These are phyloP conservation scores for Baryphthengus martii DNA, from an alignment of 2,113 vertebrate species.

Conservation along the genomic window DNA sequence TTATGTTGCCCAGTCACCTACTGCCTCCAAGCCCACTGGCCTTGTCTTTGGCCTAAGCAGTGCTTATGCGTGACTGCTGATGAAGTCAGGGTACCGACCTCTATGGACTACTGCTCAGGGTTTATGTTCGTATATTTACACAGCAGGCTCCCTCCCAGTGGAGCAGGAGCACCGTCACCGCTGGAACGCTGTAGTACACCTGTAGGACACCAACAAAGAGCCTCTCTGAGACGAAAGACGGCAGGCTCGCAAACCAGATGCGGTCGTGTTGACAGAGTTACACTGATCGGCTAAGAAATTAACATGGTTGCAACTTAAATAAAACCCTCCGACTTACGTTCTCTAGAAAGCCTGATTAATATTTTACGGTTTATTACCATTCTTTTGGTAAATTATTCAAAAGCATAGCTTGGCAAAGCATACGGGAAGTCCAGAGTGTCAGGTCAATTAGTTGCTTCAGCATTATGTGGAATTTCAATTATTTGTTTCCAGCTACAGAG, in stretches of 20 bases:
- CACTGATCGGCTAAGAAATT: constrained; percentile 19
- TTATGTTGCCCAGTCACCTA: not conserved
- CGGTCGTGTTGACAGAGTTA: not conserved
- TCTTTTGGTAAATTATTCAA: constrained; percentile 65
- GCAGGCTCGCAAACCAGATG: not conserved
- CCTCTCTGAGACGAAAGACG: not conserved
- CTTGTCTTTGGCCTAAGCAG: not conserved
- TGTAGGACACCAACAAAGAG: not conserved
- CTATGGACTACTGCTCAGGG: not conserved
- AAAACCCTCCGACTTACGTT: not conserved
- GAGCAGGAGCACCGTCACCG: not conserved
- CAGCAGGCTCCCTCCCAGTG: not conserved
- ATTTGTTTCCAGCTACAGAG: not conserved
- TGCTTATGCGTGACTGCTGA: not conserved
- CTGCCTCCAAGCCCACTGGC: not conserved
- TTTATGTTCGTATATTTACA: not conserved
- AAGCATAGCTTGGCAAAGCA: not conserved
- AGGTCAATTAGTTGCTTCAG: constrained; percentile 59
- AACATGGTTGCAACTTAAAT: not conserved
- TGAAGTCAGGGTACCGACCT: not conserved
- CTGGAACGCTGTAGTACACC: not conserved
- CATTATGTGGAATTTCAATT: constrained; percentile 16
- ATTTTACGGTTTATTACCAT: constrained; percentile 63
- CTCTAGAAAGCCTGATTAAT: constrained; percentile 49
- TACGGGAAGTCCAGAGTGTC: constrained; percentile 35